Base-by-base conservation (phyloP, 1,140 invertebrate genomes). In the Hycleus cichorii region DNA sequence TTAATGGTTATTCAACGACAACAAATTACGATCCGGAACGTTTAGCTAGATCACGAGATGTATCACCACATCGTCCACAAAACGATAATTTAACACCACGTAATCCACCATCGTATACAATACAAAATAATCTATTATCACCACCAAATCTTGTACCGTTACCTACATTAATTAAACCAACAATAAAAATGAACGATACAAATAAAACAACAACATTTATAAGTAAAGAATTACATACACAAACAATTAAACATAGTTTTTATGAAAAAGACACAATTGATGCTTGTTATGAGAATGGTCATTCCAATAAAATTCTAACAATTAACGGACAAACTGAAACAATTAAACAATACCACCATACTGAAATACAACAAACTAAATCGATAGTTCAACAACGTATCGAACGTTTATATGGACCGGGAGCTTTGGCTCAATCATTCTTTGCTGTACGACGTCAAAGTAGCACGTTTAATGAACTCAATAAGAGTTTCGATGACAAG, bases 351-450 rank as follows among this genome's bases (percentile, higher is more conserved):
- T 47, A 39, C 24, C 8, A 64, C 66, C 0, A 68, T 18, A 18
- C 1, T 32, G 49, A 51, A 62, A 64, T 39, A 56, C 64, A 10
- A 32, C 81, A 81, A 46, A 82, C 83, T 64, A 87, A 86, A 67
- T 93, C 90, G 38, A 90, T 93, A 61, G 91, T 95, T 32, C 87
- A 93, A 70, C 89, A 93, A 69, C 79, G 90, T 39, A 90, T 94
- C 1, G 91, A 94, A 68, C 78, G 90, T 55, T 72, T 94, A 0
- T 94, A 93, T 72, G 91, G 91, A 0, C 88, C 89, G 0, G 88
- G 89, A 25, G 89, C 90, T 9, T 68, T 91, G 5, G 88, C 88
- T 3, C 87, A 90, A 70, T 88, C 87, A 5, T 92, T 92, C 67
- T 88, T 89, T 7, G 62, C 32, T 32, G 7, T 32, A 5, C 4